Evolutionary conservation across 2,797 vertebrate genomes (phyloP), one percentile per base, ranked within the genome.

Genomic region (Smutsia temminckii): DNA sequence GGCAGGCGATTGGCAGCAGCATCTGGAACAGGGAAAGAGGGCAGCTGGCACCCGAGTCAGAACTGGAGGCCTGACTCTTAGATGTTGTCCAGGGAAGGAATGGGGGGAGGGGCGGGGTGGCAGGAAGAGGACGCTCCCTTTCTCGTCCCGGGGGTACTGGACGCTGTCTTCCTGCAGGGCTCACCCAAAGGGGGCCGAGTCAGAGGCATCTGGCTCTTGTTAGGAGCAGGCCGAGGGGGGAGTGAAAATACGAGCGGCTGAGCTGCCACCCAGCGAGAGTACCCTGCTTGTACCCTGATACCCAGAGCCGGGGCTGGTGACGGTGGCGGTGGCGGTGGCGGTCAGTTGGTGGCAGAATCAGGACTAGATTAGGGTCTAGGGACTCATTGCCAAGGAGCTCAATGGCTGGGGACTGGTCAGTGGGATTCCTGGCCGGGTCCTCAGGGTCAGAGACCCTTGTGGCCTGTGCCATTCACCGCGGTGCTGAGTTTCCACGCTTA

Each of bases 201-300:
- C 84, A 37, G 42, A 69, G 6, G 84, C 71, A 93, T 97, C 95
- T 97, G 97, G 94, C 96, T 96, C 95, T 97, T 25, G 78, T 96
- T 97, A 97, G 97, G 84, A 51, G 63, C 81, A 80, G 85, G 78
- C 84, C 1, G 5, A 16, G 69, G 86, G 84, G 89, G 27, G 18
- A 32, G 27, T 94, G 96, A 97, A 97, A 97, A 97, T 97, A 97
- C 61, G 79, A 5, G 57, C 63, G 83, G 78, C 85, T 21, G 55
- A 46, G 69, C 85, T 93, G 79, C 97, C 93, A 96, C 96, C 96
- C 96, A 95, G 71, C 0, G 21, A 72, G 96, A 92, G 88, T 32
- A 25, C 27, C 0, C 1, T 32, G 12, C 86, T 72, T 49, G 96
- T 94, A 95, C 97, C 79, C 83, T 1, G 88, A 96, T 84, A 80